A percentile compares a stretch with the other conserved stretches of the same genome.
phyloP scores from a whole-genome alignment of 2,888 invertebrate species.

The Troides aeacus region DNA sequence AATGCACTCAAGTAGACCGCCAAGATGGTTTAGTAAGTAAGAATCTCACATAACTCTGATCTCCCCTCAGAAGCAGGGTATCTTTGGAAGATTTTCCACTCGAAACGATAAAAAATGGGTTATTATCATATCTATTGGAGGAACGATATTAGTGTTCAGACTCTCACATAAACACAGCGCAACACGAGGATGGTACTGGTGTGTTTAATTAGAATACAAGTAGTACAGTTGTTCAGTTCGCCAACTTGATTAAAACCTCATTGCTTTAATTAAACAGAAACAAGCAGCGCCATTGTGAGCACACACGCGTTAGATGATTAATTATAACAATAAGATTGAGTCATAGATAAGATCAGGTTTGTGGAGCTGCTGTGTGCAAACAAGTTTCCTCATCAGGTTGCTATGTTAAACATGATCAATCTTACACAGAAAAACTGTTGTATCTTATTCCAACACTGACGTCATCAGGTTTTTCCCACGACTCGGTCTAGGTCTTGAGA shows the following conservation, averaged over 20 bases:
- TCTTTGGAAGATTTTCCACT: too few relatives aligned
- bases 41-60: too few relatives aligned
- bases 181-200: too few relatives aligned
- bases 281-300: background rate
- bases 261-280: too few relatives aligned
- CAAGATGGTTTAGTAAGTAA: too few relatives aligned
- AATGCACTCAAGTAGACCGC: too few relatives aligned
- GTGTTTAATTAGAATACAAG: too few relatives aligned
- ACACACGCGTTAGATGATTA: background rate
- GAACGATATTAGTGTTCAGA: too few relatives aligned
- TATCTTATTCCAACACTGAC: background rate
- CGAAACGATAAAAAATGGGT: too few relatives aligned
- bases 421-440: background rate
- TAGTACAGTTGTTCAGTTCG: background rate
- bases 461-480: background rate
- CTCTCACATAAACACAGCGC: too few relatives aligned
- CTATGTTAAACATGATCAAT: background rate
- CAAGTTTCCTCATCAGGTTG: background rate
- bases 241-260: background rate
- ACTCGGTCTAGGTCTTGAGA: background rate
- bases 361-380: background rate
- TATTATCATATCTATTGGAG: too few relatives aligned
- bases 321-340: background rate
- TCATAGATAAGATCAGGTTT: conserved; percentile 2
- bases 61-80: too few relatives aligned